A percentile compares a stretch with the other conserved stretches of the same genome.
Conservation (phyloP, 2,113 vertebrate genomes). For the Corythaixoides concolor region DNA sequence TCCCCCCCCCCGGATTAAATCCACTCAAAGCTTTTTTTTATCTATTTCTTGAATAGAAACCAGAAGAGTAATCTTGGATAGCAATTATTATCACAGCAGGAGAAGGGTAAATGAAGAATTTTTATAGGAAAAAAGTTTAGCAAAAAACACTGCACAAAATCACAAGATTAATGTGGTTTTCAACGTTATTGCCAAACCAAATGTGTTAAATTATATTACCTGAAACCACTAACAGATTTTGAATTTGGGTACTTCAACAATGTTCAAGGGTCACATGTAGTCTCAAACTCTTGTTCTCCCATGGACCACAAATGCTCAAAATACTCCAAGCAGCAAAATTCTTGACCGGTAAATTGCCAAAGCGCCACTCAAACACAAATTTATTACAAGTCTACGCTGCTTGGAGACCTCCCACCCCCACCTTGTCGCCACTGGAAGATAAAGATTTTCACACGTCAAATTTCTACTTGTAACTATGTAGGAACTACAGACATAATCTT, state of each 20-base stretch:
- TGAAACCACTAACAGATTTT: background rate
- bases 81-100: conserved; percentile 28
- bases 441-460: background rate
- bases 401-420: background rate
- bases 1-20: too few relatives aligned
- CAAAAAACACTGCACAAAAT: background rate
- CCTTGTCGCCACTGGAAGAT: background rate
- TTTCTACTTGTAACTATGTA: background rate
- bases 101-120: conserved; percentile 48
- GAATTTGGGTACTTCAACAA: background rate
- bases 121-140: background rate
- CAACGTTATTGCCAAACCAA: background rate
- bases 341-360: background rate
- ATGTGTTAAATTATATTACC: conserved; percentile 21
- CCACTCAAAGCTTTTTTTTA: background rate
- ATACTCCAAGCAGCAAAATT: background rate
- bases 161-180: background rate
- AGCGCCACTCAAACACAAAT: background rate
- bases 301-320: background rate
- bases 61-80: conserved; percentile 36
- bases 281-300: background rate
- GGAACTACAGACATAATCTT: background rate
- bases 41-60: conserved; percentile 1
- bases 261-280: background rate
- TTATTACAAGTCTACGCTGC: background rate